Evolutionary conservation across 2,797 vertebrate species (phyloP), one percentile per base, ranked within the genome.

Genomic region (Alauda arvensis): DNA sequence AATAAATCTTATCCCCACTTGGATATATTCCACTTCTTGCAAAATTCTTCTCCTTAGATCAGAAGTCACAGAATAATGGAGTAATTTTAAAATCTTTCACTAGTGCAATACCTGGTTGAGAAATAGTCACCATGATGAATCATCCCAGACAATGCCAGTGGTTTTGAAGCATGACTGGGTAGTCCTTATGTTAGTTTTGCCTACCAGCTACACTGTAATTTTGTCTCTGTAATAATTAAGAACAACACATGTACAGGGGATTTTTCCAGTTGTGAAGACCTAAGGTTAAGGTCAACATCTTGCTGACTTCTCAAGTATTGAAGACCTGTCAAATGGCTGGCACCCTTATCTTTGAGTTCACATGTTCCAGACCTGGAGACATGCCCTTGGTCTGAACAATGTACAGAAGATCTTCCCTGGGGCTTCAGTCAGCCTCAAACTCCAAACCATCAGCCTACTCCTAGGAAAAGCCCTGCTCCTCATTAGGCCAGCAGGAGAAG

Each of bases 51-150:
- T n/a, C 19, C 49, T 70, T 85, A 39, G 19, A 49, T 71, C 40
- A 87, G 52, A 61, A 83, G 55, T 80, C 86, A 77, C 12, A 78
- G 49, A 74, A 77, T 76, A 89, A 87, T 90, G 57, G 49, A 85
- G 49, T 51, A 79, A 86, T 71, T 89, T 20, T 43, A 74, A 79
- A 89, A 29, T 74, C 57, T 61, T 86, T 92, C 71, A 68, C 31
- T 55, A 40, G 8, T 79, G 87, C 87, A 93, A 93, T 83, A 81
- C 17, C 31, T 70, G 13, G 28, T 91, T 91, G 75, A 78, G 81
- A 82, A 90, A 95, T 6, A 77, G 40, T 25, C 61, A 82, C 29
- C 61, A 51, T 23, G 83, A 49, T 85, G 83, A 94, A 43, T 93
- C 89, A 93, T 5, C 18, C 40, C 33, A 37, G 62, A 33, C 57